These are phyloP conservation scores for Hyles vespertilio DNA, from an alignment of 1,140 invertebrate species.

Conservation along the genomic window DNA sequence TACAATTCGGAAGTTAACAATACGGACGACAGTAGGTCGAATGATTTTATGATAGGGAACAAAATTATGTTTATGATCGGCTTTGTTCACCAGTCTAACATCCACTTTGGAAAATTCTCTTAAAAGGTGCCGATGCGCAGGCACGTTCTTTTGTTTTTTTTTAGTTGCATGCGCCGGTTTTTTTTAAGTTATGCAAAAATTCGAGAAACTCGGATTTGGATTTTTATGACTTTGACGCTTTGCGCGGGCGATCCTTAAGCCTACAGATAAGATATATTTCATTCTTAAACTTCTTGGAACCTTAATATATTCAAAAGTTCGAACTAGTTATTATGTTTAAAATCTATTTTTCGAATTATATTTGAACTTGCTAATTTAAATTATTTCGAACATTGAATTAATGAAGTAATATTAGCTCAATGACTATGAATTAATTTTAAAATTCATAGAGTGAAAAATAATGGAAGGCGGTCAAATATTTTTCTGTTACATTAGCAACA, in stretches of 20 bases:
- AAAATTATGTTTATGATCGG: constrained; percentile 50
- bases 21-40: constrained; percentile 55
- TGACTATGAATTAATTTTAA: too few relatives aligned
- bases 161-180: constrained; percentile 25
- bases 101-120: constrained; percentile 35
- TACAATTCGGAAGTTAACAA: constrained; percentile 64
- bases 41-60: constrained; percentile 54
- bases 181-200: constrained; percentile 33
- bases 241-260: constrained; percentile 11
- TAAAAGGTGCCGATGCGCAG: constrained; percentile 35
- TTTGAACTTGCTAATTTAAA: too few relatives aligned
- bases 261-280: neutral
- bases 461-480: too few relatives aligned
- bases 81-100: constrained; percentile 36
- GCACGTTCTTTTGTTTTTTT: constrained; percentile 26
- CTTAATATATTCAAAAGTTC: too few relatives aligned
- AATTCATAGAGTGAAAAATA: too few relatives aligned
- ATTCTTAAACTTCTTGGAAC: too few relatives aligned
- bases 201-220: constrained; percentile 2
- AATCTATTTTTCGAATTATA: too few relatives aligned
- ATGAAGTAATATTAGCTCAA: too few relatives aligned
- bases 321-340: too few relatives aligned
- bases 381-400: too few relatives aligned
- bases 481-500: neutral
- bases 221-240: constrained; percentile 22